These are phyloP conservation scores for Pentamera pediparva DNA, from an alignment of 53 echinoderm and acorn worm species.

Conservation along the genomic window DNA sequence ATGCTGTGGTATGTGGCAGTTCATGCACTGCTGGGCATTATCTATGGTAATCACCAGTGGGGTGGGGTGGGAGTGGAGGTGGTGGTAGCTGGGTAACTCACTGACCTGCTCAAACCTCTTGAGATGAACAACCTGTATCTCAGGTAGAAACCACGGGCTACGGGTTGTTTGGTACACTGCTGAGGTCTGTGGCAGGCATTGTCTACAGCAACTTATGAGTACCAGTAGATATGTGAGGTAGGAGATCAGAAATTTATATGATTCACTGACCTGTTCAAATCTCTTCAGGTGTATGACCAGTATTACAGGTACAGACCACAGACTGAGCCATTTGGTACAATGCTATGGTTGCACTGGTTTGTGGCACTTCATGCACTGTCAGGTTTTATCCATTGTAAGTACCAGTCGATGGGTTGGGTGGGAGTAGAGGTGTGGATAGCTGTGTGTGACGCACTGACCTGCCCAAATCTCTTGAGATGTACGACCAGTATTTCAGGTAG, in stretches of 20 bases:
- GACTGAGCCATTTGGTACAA: constrained; percentile 48
- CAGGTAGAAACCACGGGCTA: constrained; percentile 90
- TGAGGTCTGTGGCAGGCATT: constrained; percentile 91
- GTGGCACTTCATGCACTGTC: constrained; percentile 89
- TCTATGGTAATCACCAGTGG: too few relatives aligned
- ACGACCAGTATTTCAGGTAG: constrained; percentile 88
- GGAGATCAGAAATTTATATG: too few relatives aligned
- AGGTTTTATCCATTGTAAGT: constrained; percentile 95
- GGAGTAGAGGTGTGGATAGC: not conserved
- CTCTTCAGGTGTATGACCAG: too few relatives aligned
- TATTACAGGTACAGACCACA: not conserved
- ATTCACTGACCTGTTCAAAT: too few relatives aligned
- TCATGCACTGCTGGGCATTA: too few relatives aligned
- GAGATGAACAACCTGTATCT: constrained; percentile 85
- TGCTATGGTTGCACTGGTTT: too few relatives aligned
- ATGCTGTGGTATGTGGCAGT: too few relatives aligned
- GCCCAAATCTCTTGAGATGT: constrained; percentile 94
- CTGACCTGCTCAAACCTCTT: constrained; percentile 96
- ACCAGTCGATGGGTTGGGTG: too few relatives aligned
- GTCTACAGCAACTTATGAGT: constrained; percentile 72
- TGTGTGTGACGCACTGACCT: constrained; percentile 53
- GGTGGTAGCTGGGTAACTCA: too few relatives aligned
- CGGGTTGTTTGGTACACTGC: constrained; percentile 91
- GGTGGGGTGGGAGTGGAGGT: too few relatives aligned
- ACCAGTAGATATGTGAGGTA: not conserved